Conservation (phyloP, 2,113 vertebrate genomes). For the Pelvicachromis taeniatus region DNA sequence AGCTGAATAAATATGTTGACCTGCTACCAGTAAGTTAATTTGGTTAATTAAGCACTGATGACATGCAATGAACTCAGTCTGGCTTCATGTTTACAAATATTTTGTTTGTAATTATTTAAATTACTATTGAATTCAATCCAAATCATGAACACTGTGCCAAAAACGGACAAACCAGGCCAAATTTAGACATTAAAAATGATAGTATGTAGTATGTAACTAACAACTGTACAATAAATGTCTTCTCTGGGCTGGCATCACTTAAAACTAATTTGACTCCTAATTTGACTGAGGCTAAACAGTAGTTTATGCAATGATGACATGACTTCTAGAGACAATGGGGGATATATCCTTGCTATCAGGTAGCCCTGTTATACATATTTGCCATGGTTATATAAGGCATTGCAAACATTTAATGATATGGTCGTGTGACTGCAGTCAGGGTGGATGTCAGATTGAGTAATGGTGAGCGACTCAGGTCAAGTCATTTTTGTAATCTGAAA, state of each 20-base stretch:
- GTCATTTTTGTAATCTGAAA: constrained; percentile 27
- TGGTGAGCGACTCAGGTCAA: background rate
- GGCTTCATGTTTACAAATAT: background rate
- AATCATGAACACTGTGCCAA: background rate
- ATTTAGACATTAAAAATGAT: background rate
- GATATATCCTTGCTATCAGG: background rate
- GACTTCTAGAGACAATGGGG: constrained; percentile 5
- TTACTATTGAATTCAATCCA: background rate
- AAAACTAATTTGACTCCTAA: constrained; percentile 24
- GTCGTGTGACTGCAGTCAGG: background rate
- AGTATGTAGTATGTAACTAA: background rate
- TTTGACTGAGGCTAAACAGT: constrained; percentile 11
- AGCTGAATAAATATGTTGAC: background rate
- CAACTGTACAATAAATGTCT: background rate
- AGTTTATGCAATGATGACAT: background rate
- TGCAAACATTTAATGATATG: constrained; percentile 10
- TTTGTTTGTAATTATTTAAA: background rate
- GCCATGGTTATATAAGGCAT: background rate
- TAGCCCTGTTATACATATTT: background rate
- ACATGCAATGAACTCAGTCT: background rate
- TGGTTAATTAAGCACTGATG: background rate
- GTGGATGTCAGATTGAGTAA: background rate
- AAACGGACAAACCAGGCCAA: background rate
- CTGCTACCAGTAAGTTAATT: background rate
- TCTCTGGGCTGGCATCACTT: background rate